phyloP scores from a whole-genome alignment of 2,888 invertebrate species.

The Gymnosoma rotundatum region DNA sequence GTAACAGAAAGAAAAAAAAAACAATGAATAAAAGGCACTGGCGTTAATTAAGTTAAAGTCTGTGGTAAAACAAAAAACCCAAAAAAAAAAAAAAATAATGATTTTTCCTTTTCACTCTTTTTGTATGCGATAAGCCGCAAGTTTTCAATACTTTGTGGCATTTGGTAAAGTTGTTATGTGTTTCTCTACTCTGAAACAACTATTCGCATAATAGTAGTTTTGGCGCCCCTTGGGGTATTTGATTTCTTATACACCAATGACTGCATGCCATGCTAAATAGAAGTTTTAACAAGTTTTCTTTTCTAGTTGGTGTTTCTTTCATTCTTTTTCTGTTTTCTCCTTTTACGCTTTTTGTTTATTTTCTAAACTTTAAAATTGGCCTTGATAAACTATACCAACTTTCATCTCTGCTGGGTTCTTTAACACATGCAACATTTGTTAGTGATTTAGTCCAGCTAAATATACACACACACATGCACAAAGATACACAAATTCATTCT shows the following conservation, averaged over 20 bases:
- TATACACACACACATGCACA: background rate
- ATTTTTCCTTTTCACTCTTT: conserved; percentile 52
- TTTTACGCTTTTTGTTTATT: conserved; percentile 24
- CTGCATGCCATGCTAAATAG: conserved; percentile 42
- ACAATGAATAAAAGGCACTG: background rate
- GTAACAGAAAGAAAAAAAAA: background rate
- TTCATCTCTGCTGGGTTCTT: background rate
- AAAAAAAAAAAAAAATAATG: background rate
- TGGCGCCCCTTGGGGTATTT: conserved; percentile 47
- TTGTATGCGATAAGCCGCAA: conserved; percentile 63
- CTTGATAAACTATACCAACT: conserved; percentile 53
- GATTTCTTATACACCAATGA: conserved; percentile 40
- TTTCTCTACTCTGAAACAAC: background rate
- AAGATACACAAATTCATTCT: background rate
- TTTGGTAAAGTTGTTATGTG: conserved; percentile 50
- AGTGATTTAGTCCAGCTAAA: background rate
- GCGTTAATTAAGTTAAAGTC: conserved; percentile 64
- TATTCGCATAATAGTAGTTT: conserved; percentile 35
- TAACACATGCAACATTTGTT: conserved; percentile 5
- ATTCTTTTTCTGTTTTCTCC: background rate
- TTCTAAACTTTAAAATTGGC: conserved; percentile 60
- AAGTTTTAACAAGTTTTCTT: conserved; percentile 66
- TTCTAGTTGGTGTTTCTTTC: conserved; percentile 19
- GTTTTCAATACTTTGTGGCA: conserved; percentile 67
- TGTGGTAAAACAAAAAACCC: background rate